These are phyloP conservation scores for Apis cerana DNA, from an alignment of 1,140 invertebrate species.

Conservation along the genomic window DNA sequence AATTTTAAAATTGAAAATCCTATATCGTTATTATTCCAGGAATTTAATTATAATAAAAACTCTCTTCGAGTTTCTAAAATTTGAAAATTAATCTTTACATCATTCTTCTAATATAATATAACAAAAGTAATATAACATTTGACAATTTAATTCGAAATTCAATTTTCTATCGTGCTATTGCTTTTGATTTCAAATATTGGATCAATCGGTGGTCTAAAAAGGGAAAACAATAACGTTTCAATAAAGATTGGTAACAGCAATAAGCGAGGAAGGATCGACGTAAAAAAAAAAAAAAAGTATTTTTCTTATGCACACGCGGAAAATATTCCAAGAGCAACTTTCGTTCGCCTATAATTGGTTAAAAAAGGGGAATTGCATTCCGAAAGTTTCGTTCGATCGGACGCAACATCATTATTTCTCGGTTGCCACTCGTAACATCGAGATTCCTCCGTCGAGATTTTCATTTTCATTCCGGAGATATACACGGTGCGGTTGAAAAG, in stretches of 20 bases:
- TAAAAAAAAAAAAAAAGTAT: neutral
- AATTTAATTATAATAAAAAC: no score
- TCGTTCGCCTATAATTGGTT: neutral
- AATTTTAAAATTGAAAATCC: no score
- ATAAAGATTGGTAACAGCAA: neutral
- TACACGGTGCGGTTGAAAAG: neutral
- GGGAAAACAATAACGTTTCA: neutral
- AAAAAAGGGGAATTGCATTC: neutral
- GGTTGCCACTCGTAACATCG: neutral
- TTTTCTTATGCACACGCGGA: no score
- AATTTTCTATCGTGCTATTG: neutral
- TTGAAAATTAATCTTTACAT: no score
- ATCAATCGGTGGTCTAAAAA: neutral
- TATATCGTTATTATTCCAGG: no score
- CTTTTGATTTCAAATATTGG: neutral
- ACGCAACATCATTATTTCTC: slow-evolving; percentile 9
- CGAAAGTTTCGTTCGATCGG: neutral
- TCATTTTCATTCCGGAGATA: neutral
- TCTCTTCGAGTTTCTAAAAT: no score
- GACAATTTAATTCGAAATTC: no score
- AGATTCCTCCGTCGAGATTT: neutral
- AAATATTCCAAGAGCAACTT: neutral
- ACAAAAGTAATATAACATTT: no score
- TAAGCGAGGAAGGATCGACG: neutral
- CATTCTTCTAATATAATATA: no score